Conservation (phyloP, 2,888 invertebrate species). For the Eledone cirrhosa region DNA sequence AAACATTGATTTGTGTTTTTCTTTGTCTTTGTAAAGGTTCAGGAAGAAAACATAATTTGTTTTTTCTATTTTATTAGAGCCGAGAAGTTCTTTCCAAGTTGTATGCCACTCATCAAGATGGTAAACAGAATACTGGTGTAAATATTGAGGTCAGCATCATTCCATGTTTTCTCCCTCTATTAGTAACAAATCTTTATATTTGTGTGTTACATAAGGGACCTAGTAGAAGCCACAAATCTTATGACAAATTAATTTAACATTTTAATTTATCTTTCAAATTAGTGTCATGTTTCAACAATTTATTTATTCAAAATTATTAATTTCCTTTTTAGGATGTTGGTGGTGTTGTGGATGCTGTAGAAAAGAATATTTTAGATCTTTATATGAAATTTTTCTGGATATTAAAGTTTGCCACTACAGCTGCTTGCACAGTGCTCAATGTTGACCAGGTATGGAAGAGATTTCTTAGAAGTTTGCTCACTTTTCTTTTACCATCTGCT, state of each 20-base stretch:
- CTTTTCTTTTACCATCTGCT: background rate
- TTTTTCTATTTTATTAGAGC: conserved; percentile 46
- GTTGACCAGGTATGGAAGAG: conserved; percentile 79
- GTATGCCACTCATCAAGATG: conserved; percentile 91
- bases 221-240: too few relatives aligned
- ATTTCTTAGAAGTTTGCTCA: background rate
- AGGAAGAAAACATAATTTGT: background rate
- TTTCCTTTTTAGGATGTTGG: conserved; percentile 70
- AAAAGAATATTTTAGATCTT: conserved; percentile 77
- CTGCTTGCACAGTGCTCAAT: conserved; percentile 89
- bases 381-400: conserved; percentile 91
- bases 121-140: conserved; percentile 83
- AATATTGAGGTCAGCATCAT: conserved; percentile 79
- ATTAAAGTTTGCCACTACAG: conserved; percentile 92
- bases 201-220: too few relatives aligned
- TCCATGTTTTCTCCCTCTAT: background rate
- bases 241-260: too few relatives aligned
- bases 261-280: too few relatives aligned
- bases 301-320: background rate
- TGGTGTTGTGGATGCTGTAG: conserved; percentile 78
- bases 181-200: too few relatives aligned
- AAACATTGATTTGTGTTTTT: background rate
- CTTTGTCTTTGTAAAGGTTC: background rate
- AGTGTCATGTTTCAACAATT: too few relatives aligned
- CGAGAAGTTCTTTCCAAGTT: conserved; percentile 88